These are phyloP conservation scores for Chloebia gouldiae DNA, from an alignment of 2,113 vertebrate species.

Conservation along the genomic window DNA sequence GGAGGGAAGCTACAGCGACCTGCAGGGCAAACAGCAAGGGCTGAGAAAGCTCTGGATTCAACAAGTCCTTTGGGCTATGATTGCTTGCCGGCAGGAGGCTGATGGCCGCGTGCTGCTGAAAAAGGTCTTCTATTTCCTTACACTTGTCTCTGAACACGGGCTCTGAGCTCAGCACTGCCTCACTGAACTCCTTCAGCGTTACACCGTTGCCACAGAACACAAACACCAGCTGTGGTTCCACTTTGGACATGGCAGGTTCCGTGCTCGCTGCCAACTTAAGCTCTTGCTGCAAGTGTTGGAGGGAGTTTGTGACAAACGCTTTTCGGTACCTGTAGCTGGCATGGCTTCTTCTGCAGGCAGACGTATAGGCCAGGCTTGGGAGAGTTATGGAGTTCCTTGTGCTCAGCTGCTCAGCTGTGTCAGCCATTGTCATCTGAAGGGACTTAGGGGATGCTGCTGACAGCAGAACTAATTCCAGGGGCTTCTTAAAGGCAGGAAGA, in stretches of 20 bases:
- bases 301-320: constrained; percentile 74
- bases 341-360: constrained; percentile 86
- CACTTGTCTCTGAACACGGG: constrained; percentile 79
- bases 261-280: constrained; percentile 44
- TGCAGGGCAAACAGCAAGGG: constrained; percentile 84
- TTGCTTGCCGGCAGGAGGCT: constrained; percentile 62
- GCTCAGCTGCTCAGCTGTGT: constrained; percentile 71
- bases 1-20: constrained; percentile 74
- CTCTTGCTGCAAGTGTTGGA: constrained; percentile 73
- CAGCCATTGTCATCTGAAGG: constrained; percentile 62
- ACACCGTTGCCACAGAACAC: constrained; percentile 85
- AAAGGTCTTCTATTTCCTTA: constrained; percentile 71
- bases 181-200: constrained; percentile 76
- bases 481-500: constrained; percentile 16
- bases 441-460: constrained; percentile 81
- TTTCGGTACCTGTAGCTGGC: constrained; percentile 77
- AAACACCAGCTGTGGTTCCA: constrained; percentile 74
- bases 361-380: constrained; percentile 78
- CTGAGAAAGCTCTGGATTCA: constrained; percentile 73
- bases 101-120: constrained; percentile 64
- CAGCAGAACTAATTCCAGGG: constrained; percentile 74
- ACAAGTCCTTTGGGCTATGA: constrained; percentile 52
- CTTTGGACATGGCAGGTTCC: constrained; percentile 12
- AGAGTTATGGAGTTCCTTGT: constrained; percentile 52
- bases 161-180: constrained; percentile 72